These are phyloP conservation scores for Karalla daura DNA, from an alignment of 2,797 vertebrate species.

Conservation along the genomic window DNA sequence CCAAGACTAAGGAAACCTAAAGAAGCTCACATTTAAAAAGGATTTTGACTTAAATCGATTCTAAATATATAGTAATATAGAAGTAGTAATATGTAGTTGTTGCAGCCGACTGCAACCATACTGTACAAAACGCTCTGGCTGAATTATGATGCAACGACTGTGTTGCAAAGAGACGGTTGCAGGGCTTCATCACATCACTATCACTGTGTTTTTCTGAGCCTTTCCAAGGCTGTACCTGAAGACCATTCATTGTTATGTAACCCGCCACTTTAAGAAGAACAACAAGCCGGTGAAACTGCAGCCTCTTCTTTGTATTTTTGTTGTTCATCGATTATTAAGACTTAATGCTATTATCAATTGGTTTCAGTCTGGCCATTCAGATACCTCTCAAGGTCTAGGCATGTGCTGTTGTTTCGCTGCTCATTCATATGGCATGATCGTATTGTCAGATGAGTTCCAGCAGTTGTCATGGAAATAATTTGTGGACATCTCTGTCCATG, in stretches of 20 bases:
- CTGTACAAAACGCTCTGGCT: too few relatives aligned
- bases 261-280: neutral
- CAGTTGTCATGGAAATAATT: neutral
- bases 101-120: too few relatives aligned
- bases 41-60: too few relatives aligned
- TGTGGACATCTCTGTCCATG: neutral
- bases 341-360: too few relatives aligned
- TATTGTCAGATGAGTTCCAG: neutral
- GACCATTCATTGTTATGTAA: too few relatives aligned
- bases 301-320: neutral
- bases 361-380: neutral
- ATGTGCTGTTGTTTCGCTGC: neutral
- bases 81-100: too few relatives aligned
- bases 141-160: neutral
- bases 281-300: too few relatives aligned
- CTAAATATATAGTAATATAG: too few relatives aligned
- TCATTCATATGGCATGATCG: neutral
- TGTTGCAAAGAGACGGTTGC: neutral
- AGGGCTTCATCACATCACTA: too few relatives aligned
- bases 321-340: neutral
- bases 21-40: too few relatives aligned
- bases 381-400: neutral
- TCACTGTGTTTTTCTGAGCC: neutral
- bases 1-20: too few relatives aligned
- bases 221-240: too few relatives aligned